These are phyloP conservation scores for Notocelia uddmanniana DNA, from an alignment of 2,888 invertebrate genomes.

Conservation along the genomic window DNA sequence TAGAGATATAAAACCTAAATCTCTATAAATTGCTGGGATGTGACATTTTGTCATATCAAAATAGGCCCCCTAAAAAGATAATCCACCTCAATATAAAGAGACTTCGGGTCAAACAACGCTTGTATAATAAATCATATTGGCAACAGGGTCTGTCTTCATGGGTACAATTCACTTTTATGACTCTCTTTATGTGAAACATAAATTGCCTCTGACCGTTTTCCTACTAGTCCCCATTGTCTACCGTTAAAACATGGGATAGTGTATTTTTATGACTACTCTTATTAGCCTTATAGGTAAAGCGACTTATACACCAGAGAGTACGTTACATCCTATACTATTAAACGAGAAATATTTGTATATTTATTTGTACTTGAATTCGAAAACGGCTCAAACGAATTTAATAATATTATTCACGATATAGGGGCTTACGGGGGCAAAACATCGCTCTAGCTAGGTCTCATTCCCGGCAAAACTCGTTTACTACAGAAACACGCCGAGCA, in stretches of 20 bases:
- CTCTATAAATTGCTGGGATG: background rate
- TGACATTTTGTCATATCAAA: background rate
- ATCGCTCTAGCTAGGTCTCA: too few relatives aligned
- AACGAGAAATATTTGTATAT: too few relatives aligned
- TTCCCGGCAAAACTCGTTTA: too few relatives aligned
- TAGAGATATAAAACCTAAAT: background rate
- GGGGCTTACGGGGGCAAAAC: too few relatives aligned
- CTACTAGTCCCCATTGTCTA: background rate
- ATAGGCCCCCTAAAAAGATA: background rate
- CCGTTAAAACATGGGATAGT: background rate
- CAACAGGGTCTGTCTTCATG: background rate
- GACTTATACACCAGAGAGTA: background rate
- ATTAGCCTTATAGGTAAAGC: background rate
- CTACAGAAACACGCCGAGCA: too few relatives aligned
- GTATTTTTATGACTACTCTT: conserved; percentile 2
- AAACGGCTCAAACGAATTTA: too few relatives aligned
- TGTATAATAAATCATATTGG: conserved; percentile 7
- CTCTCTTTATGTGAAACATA: conserved; percentile 13
- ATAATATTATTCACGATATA: too few relatives aligned
- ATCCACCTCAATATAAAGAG: background rate
- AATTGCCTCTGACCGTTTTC: conserved; percentile 22
- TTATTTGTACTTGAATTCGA: too few relatives aligned
- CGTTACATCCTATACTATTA: too few relatives aligned
- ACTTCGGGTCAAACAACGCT: background rate
- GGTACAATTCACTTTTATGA: conserved; percentile 10